Base-by-base conservation (phyloP, 2,797 vertebrate species). In the Novumbra hubbsi region DNA sequence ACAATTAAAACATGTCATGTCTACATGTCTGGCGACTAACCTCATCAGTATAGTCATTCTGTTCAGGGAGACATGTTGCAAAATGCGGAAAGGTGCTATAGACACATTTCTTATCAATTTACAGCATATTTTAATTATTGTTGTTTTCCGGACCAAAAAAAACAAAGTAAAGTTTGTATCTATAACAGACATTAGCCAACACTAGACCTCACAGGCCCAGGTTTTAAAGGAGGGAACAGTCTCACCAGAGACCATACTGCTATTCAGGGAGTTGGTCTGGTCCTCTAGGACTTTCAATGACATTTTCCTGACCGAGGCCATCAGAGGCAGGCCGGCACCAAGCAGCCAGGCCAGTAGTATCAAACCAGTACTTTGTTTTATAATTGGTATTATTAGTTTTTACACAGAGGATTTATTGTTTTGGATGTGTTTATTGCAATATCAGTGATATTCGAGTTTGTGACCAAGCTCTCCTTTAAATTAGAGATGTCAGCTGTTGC, bases 291-390 rank as follows among this genome's bases (percentile, higher is more conserved):
- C 91, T 87, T 76, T 83, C 85, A 86, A 98, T 94, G 83, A 92
- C 92, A 27, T 55, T 78, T 0, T 79, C 91, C 81, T 98, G 96
- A 84, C 88, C 92, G 79, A 94, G 86, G 69, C 48, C 0, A 93
- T 94, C 77, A 95, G 85, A 0, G 88, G 95, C 89, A 98, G 96
- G 73, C 96, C 93, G 0, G 82, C 94, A 0, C 98, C 88, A 71
- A 98, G 95, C 79, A 96, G 81, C 0, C 91, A 90, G 45, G 93
- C 95, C 87, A 99, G 78, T 84, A 98, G 73, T 24, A 95, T 95
- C 2, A 98, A 15, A 0, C 91, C 87, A 0, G 95, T 92, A 72
- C 28, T 19, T 28, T 32, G 21, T 24, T 14, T 45, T 1, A 45
- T 45, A 45, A 45, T 2, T 14, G 14, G 41, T 14, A 45, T 11